Conservation (phyloP, 2,888 invertebrate species). For the Amphipoea oculea region DNA sequence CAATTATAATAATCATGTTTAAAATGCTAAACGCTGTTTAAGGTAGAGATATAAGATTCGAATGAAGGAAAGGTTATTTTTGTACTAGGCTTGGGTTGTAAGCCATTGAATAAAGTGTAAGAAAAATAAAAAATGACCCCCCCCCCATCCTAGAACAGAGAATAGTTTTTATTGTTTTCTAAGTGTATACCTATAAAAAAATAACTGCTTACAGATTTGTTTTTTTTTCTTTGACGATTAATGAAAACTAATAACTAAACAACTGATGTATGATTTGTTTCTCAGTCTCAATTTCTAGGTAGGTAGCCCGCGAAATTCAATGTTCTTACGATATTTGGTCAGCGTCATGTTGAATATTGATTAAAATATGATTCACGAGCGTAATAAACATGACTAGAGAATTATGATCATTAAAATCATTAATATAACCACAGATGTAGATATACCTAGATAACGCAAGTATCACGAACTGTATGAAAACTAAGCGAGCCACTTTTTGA, state of each 20-base stretch:
- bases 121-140: not conserved
- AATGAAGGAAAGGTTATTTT: slow-evolving; percentile 32
- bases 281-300: not conserved
- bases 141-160: not conserved
- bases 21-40: not conserved
- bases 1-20: not conserved
- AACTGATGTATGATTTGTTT: not conserved
- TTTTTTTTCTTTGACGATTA: not conserved
- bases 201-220: not conserved
- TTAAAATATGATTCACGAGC: no score
- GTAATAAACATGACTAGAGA: no score
- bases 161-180: slow-evolving; percentile 1
- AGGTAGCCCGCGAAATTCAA: no score
- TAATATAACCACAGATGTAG: no score
- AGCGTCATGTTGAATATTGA: no score
- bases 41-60: not conserved
- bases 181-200: not conserved
- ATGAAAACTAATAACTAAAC: not conserved
- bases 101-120: slow-evolving; percentile 2
- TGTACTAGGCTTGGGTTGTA: slow-evolving; percentile 18
- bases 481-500: no score
- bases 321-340: no score
- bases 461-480: no score
- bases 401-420: no score
- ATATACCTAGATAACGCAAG: no score